These are phyloP conservation scores for Maconellicoccus hirsutus DNA, from an alignment of 1,140 invertebrate species.

Conservation along the genomic window DNA sequence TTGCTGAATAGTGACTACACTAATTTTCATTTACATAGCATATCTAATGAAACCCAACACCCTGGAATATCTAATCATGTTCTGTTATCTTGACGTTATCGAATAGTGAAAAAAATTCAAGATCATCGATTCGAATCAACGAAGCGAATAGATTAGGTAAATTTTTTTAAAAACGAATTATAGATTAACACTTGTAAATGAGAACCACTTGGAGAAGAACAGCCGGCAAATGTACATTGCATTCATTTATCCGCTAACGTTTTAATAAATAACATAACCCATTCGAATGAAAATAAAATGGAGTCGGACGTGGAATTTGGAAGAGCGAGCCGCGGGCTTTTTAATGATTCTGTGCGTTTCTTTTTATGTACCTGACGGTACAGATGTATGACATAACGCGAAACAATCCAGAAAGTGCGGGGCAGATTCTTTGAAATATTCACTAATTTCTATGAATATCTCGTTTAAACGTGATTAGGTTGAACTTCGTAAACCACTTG, in stretches of 20 bases:
- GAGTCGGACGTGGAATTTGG: constrained; percentile 15
- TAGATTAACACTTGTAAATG: not conserved
- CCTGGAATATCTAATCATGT: no score
- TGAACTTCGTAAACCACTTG: not conserved
- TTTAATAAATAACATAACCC: constrained; percentile 17
- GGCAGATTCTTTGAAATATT: not conserved
- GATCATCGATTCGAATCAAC: no score
- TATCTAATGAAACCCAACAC: no score
- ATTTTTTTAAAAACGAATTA: not conserved
- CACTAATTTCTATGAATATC: constrained; percentile 15
- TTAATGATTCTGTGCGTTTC: not conserved
- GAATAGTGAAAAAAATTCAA: no score
- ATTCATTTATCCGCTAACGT: constrained; percentile 7
- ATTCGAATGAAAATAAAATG: constrained; percentile 16
- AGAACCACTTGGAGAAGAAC: not conserved
- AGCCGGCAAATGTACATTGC: not conserved
- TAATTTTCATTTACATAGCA: no score
- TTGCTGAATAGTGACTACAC: no score
- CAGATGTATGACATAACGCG: not conserved
- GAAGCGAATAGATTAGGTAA: no score
- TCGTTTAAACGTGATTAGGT: not conserved
- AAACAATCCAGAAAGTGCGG: not conserved
- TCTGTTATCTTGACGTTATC: no score
- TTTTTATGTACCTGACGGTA: not conserved
- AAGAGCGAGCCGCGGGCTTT: constrained; percentile 3